phyloP scores from a whole-genome alignment of 2,888 invertebrate genomes.

The Epinotia nisella region DNA sequence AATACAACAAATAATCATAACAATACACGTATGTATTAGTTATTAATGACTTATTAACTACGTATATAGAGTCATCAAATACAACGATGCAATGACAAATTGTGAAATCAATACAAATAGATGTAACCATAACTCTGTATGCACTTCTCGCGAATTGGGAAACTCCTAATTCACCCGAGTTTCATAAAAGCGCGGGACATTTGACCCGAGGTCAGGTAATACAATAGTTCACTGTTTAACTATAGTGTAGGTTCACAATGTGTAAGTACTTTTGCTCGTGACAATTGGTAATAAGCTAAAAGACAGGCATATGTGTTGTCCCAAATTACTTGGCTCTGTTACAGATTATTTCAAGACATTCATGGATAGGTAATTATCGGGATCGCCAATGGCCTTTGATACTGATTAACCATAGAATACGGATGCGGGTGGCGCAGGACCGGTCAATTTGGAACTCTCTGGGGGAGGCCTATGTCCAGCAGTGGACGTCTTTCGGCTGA shows the following conservation, averaged over 20 bases:
- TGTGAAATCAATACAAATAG: constrained; percentile 15
- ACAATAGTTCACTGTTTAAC: background rate
- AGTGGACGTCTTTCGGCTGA: no score
- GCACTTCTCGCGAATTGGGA: constrained; percentile 13
- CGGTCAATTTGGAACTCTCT: no score
- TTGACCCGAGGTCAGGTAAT: constrained; percentile 35
- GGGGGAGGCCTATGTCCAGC: no score
- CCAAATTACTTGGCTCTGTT: background rate
- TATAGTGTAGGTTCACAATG: constrained; percentile 15
- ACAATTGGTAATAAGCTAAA: constrained; percentile 26
- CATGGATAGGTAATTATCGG: no score
- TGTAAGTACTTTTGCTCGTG: constrained; percentile 8
- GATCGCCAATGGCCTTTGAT: no score
- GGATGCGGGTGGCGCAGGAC: no score
- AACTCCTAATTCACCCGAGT: constrained; percentile 23
- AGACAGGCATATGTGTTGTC: background rate
- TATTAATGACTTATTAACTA: background rate
- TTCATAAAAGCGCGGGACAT: constrained; percentile 28
- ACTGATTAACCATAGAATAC: no score
- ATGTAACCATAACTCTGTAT: constrained; percentile 3
- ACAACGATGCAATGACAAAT: background rate
- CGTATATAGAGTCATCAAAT: constrained; percentile 1
- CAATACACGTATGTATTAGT: background rate
- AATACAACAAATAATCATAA: no score
- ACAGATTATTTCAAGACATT: background rate